Evolutionary conservation across 2,797 vertebrate species (phyloP).

Genomic region (Propithecus perrieri): DNA sequence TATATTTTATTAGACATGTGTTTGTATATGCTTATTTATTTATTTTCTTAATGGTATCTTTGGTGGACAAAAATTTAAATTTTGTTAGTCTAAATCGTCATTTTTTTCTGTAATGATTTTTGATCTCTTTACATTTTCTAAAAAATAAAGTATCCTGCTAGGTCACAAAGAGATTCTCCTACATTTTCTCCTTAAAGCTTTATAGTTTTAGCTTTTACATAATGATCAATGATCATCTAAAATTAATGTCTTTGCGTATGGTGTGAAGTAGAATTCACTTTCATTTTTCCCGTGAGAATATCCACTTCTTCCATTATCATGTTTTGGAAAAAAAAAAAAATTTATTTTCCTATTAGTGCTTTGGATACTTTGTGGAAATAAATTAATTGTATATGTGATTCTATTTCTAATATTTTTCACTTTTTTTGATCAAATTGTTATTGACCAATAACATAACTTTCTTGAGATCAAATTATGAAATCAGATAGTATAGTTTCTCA

Average conservation of each 20-base stretch:
- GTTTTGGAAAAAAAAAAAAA: background rate
- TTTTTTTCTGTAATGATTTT: background rate
- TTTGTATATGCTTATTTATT: background rate
- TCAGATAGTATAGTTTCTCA: background rate
- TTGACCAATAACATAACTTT: background rate
- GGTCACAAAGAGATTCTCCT: background rate
- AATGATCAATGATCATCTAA: background rate
- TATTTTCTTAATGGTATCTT: background rate
- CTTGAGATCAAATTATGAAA: background rate
- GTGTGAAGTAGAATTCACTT: background rate
- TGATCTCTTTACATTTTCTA: background rate
- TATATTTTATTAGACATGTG: background rate
- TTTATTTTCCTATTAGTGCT: background rate
- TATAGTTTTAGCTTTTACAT: background rate
- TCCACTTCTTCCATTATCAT: background rate
- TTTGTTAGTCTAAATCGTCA: background rate
- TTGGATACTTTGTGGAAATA: background rate
- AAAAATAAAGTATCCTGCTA: background rate
- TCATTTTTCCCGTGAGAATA: background rate
- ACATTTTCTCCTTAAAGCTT: background rate
- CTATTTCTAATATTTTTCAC: background rate
- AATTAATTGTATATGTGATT: background rate
- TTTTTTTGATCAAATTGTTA: background rate
- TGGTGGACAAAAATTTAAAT: background rate
- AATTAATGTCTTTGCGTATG: background rate